Base-by-base conservation (phyloP, 2,888 invertebrate genomes). In the Oscheius myriophilus region DNA sequence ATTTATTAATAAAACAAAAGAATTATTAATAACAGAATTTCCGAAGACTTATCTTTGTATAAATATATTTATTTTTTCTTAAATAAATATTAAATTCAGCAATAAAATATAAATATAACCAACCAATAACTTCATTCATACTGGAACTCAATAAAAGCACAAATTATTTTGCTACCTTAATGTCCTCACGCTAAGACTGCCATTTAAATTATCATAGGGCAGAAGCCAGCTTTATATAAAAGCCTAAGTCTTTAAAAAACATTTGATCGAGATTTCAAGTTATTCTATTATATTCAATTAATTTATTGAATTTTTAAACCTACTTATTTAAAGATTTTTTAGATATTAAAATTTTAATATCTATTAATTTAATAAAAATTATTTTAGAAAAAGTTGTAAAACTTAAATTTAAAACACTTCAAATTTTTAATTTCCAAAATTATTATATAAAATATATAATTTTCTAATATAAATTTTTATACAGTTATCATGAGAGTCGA, bases 131-230 rank as follows among this genome's bases (percentile, higher is more conserved):
- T 77, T 69, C 91, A 84, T 92, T 92, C 91, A 92, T 92, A 89
- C 91, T 87, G 92, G 92, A 90, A 90, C 90, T 87, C 89, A 92
- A 91, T 92, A 91, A 92, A 92, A 90, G n/a, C n/a, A n/a, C n/a
- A n/a, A n/a, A n/a, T n/a, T n/a, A n/a, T n/a, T 92, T 91, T 91
- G 91, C 91, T 92, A 92, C 91, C 91, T 92, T 92, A 90, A 91
- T 90, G 92, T 91, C 90, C 91, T 92, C 89, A 91, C 89, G 87
- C 90, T 92, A 91, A 91, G 90, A 91, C 92, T 90, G 91, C 92
- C 90, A 91, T 92, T 92, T 88, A 92, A 91, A 85, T 76, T 86
- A 21, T 91, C 92, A 92, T 90, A 90, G 91, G 90, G 91, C 92
- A 92, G 91, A 90, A 89, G 87, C 89, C 89, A 91, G 90, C 88